Evolutionary conservation across 2,113 vertebrate genomes (phyloP), one percentile per base, ranked within the genome.

Genomic region (Myotis yumanensis): DNA sequence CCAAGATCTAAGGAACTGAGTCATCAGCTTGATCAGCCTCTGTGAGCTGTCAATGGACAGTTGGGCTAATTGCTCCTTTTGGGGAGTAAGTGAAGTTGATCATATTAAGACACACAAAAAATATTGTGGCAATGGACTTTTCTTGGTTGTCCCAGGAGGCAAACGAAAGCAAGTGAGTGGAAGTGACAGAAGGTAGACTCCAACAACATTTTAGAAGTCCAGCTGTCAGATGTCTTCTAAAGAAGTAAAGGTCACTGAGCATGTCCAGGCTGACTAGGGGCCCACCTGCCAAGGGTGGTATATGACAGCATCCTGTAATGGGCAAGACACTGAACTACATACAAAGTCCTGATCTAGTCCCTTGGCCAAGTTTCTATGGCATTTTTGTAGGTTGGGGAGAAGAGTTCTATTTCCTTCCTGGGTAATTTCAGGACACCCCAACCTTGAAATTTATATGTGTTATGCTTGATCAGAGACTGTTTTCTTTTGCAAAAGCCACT

Each of bases 361-460:
- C 62, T 32, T 35, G 43, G 59, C 57, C 83, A 59, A 32, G 51
- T 93, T 35, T 85, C 37, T 52, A 4, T 52, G 16, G 16, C 46
- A 76, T 82, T 83, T 69, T 66, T 86, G 69, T 88, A 83, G 40
- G 18, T 85, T 81, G 15, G 32, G 25, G 30, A 90, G 85, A 93
- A 73, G 14, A 75, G 52, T 88, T 83, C 68, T 77, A 5, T 75
- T 89, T 82, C 90, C 90, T 96, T 96, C 93, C 64, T 68, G 79
- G 96, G 96, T 95, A 25, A 96, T 82, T 95, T 95, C 91, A 94
- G 97, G 97, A 95, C 91, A 94, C 89, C 92, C 57, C 54, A 86
- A 81, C 85, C 90, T 92, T 79, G 62, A 81, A 91, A 96, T 90
- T 7, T 86, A 64, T 71, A 37, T 91, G 96, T 95, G 89, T 96